Evolutionary conservation across 2,888 invertebrate genomes (phyloP), one percentile per base, ranked within the genome.

Genomic region (Athrips mouffetella): DNA sequence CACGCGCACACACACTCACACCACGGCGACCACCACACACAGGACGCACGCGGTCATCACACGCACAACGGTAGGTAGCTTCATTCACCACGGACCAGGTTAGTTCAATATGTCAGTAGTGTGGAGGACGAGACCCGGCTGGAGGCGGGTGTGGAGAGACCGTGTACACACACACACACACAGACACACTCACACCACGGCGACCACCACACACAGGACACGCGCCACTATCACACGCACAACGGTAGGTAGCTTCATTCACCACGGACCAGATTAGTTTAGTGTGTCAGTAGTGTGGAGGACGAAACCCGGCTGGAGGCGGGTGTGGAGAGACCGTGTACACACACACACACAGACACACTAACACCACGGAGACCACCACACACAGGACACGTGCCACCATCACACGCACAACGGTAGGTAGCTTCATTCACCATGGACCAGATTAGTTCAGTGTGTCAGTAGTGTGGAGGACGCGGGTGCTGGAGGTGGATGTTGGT

Each of bases 91-190:
- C 3, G 2, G 8, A 27, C 10, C n/a, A 8, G 2, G n/a, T 7
- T 8, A 5, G 27, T 27, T 10, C n/a, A 4, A 7, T 27, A n/a
- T 27, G 27, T 27, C 7, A 10, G 27, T 7, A 27, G 27, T 27
- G 27, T 27, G 27, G n/a, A 27, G 27, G 7, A 8, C 3, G 3
- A 3, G 20, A 67, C 60, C 57, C 35, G 54, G 53, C 63, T 75
- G 59, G 53, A 58, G 41, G 75, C 65, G 18, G 50, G 41, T 52
- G 69, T 71, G 67, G 62, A 65, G 65, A 67, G 59, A 58, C 67
- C 66, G 54, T 63, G 60, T 50, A 44, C 51, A 45, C 37, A 45
- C 54, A 50, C 47, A 53, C 52, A 49, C 49, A 39, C 59, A 2
- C 62, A 54, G 58, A 39, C 49, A 50, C 54, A 16, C 20, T 10